Evolutionary conservation across 2,888 invertebrate genomes (phyloP), one percentile per base, ranked within the genome.

Genomic region (Drosophila antonietae): DNA sequence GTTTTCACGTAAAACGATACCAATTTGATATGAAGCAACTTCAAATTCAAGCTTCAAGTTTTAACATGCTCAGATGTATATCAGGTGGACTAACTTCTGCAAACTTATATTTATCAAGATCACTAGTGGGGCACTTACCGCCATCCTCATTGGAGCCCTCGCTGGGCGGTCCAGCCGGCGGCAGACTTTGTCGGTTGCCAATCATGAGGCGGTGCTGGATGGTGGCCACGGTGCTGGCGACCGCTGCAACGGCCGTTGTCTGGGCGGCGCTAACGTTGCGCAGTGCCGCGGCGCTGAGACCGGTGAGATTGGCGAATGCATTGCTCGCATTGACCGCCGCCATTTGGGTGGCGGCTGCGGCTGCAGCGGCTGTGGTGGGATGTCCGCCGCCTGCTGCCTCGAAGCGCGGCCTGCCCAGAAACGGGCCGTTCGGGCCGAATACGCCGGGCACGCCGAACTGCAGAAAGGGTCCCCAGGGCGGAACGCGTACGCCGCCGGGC

Each of bases 141-240:
- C 90, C 91, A 81, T 92, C 92, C 73, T 92, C 92, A 33, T 92
- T 92, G 44, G 92, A 92, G 49, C 92, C 92, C 63, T 92, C 92
- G 62, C 92, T 92, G n/a, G 92, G 92, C 57, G 92, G 92, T 15
- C 92, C 92, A 35, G 91, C 91, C 66, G 91, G 89, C 67, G 90
- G 90, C 73, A 91, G 65, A 62, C 84, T 91, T 75, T 91, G 91
- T 20, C 92, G 88, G 69, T 91, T 92, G 56, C 92, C 92, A 52
- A 92, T 92, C 88, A 92, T 89, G 55, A 92, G 80, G 6, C 92
- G 91, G 68, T 92, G 92, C 72, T 92, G 92, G 68, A 92, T 92
- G 49, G 92, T 92, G 20, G 91, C 92, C 41, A 92, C 91, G 0
- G 92, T 92, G 57, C 91, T 92, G 52, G 92, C 92, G 12, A 92